A percentile compares a stretch with the other conserved stretches of the same genome.
Evolutionary conservation across 2,797 vertebrate species (phyloP).

Genomic region (Oceanodroma leucorhoa): DNA sequence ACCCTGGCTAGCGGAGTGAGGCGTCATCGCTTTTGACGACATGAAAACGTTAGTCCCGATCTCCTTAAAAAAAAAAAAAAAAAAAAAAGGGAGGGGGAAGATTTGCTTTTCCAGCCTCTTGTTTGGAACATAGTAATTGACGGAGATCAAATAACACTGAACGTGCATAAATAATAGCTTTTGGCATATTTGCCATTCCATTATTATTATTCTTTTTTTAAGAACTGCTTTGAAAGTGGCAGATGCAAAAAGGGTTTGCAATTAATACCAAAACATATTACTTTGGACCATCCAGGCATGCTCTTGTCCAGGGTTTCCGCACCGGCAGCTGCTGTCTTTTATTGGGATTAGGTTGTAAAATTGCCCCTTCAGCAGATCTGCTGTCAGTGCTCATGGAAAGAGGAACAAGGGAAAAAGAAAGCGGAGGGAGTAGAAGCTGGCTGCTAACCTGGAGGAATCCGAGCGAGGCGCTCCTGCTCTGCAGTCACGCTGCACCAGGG

Average conservation of each 20-base stretch:
- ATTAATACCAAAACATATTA: not conserved
- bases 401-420: not conserved
- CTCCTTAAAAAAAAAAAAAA: not conserved
- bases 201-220: not conserved
- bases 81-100: rapidly evolving
- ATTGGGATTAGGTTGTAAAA: not conserved
- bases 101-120: not conserved
- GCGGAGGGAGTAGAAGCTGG: not conserved
- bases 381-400: not conserved
- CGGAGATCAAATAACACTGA: not conserved
- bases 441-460: not conserved
- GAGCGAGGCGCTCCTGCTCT: not conserved
- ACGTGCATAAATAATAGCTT: not conserved
- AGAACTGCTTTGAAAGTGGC: not conserved
- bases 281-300: not conserved
- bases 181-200: not conserved
- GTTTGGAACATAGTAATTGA: not conserved
- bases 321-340: not conserved
- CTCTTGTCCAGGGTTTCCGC: not conserved
- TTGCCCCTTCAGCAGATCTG: not conserved
- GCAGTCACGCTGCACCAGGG: not conserved
- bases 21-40: not conserved
- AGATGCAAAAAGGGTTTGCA: not conserved
- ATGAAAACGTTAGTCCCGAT: not conserved
- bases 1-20: not conserved